Conservation (phyloP, 2,888 invertebrate species). For the Synanthedon myopaeformis region DNA sequence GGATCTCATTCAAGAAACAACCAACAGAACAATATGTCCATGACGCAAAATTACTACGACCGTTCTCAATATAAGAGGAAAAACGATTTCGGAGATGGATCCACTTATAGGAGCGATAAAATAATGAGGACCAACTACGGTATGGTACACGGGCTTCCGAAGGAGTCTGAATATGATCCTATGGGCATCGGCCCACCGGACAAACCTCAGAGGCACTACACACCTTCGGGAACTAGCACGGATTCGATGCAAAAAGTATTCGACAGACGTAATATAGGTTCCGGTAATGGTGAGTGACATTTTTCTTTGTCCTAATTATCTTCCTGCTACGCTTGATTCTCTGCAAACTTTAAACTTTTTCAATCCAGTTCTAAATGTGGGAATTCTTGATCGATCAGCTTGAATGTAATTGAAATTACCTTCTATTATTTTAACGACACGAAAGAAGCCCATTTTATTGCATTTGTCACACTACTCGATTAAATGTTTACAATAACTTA, state of each 20-base stretch:
- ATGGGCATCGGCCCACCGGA: constrained; percentile 32
- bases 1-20: constrained; percentile 21
- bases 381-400: constrained; percentile 25
- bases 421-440: too few relatives aligned
- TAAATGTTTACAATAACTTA: too few relatives aligned
- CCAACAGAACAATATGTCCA: constrained; percentile 39
- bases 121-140: constrained; percentile 51
- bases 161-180: constrained; percentile 37
- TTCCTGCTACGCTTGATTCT: constrained; percentile 19
- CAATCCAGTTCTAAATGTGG: constrained; percentile 16
- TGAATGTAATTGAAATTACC: constrained; percentile 16
- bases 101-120: constrained; percentile 51
- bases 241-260: constrained; percentile 46
- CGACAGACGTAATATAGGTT: constrained; percentile 50
- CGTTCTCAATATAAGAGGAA: constrained; percentile 52
- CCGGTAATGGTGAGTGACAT: constrained; percentile 52
- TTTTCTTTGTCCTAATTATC: constrained; percentile 10
- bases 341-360: constrained; percentile 18
- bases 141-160: constrained; percentile 40
- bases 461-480: too few relatives aligned
- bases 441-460: too few relatives aligned
- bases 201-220: constrained; percentile 40
- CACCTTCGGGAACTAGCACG: constrained; percentile 37
- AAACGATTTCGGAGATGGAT: constrained; percentile 49
- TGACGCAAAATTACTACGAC: constrained; percentile 50